Evolutionary conservation across 2,113 vertebrate species (phyloP).

Genomic region (Gnathonemus echidnorhynchus): DNA sequence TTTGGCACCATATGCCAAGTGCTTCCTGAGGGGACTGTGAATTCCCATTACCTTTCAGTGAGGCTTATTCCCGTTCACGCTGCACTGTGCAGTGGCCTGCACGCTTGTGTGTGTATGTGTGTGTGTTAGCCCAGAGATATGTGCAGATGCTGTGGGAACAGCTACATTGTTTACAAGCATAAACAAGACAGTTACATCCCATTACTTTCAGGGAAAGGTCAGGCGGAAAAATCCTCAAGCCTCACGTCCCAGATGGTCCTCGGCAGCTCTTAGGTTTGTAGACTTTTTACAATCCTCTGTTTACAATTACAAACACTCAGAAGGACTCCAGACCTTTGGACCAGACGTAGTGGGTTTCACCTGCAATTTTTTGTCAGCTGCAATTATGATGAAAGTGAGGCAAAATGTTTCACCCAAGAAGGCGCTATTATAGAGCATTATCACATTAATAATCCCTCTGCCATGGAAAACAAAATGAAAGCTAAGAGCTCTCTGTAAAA

Average conservation of each 20-base stretch:
- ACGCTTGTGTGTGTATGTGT: background rate
- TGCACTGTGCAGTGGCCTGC: background rate
- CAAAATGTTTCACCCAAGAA: background rate
- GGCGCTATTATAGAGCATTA: background rate
- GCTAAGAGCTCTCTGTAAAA: background rate
- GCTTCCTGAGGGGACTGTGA: conserved; percentile 2
- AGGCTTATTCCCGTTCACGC: background rate
- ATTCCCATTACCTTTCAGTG: conserved; percentile 16
- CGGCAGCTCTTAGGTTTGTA: background rate
- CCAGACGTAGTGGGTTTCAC: background rate
- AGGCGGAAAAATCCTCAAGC: background rate
- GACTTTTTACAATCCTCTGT: background rate
- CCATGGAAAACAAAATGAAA: background rate
- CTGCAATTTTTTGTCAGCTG: background rate
- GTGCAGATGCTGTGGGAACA: conserved; percentile 12
- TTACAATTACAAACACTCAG: background rate
- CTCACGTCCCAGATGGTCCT: background rate
- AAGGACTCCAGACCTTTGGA: background rate
- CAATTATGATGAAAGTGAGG: background rate
- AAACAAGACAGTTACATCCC: conserved; percentile 14
- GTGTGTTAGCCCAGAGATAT: background rate
- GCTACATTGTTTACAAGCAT: conserved; percentile 10
- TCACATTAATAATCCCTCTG: background rate
- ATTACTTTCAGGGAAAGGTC: conserved; percentile 7
- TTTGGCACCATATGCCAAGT: conserved; percentile 14